phyloP scores from a whole-genome alignment of 2,888 invertebrate species.

The Drosophila merina region DNA sequence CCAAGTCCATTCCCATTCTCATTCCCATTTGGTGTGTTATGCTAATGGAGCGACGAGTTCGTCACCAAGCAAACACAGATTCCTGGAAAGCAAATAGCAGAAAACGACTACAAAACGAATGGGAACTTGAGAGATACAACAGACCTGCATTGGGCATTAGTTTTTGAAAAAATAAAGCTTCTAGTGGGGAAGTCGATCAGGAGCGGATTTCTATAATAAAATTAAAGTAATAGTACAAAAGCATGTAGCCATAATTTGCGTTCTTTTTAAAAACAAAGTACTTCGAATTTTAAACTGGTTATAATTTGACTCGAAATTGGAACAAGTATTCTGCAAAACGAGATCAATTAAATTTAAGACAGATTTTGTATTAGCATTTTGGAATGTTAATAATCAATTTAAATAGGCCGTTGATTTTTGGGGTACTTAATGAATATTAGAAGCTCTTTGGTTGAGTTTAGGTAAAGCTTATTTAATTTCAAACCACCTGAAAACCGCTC shows the following conservation, averaged over 20 bases:
- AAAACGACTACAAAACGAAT: slow-evolving; percentile 36
- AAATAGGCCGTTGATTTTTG: background rate
- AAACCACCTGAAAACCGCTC: slow-evolving; percentile 24
- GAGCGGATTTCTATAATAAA: slow-evolving; percentile 6
- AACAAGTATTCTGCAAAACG: background rate
- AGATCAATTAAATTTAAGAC: background rate
- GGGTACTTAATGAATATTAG: background rate
- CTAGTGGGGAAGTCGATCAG: slow-evolving; percentile 30
- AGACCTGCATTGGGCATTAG: slow-evolving; percentile 53
- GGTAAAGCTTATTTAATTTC: too few relatives aligned
- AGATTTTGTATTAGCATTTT: background rate
- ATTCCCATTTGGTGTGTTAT: slow-evolving; percentile 51
- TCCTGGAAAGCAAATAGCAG: slow-evolving; percentile 58
- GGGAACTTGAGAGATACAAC: slow-evolving; percentile 13
- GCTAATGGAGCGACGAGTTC: slow-evolving; percentile 73
- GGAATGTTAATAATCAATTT: background rate
- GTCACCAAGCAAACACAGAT: slow-evolving; percentile 70
- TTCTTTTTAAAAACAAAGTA: background rate
- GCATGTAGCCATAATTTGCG: background rate
- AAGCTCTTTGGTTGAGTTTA: background rate
- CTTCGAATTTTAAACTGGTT: slow-evolving; percentile 1
- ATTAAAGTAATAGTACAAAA: too few relatives aligned
- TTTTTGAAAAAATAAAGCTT: slow-evolving; percentile 24
- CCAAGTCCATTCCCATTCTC: background rate
- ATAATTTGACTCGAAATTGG: slow-evolving; percentile 7